These are phyloP conservation scores for Tadarida brasiliensis DNA, from an alignment of 2,797 vertebrate species.

Conservation along the genomic window DNA sequence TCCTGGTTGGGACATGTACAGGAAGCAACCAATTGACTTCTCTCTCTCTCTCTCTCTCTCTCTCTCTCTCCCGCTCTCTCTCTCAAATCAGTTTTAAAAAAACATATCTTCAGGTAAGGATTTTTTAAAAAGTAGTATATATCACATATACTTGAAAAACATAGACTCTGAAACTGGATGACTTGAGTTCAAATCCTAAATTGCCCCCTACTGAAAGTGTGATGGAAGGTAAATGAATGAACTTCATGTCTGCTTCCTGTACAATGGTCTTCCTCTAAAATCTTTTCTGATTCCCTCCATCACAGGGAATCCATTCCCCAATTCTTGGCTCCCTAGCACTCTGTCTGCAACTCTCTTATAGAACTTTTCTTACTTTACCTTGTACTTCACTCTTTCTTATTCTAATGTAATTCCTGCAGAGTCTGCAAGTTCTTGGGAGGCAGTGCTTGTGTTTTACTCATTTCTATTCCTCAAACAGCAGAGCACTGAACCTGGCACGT, in stretches of 20 bases:
- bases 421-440: not conserved
- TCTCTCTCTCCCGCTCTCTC: no score
- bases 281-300: not conserved
- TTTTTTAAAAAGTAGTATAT: not conserved
- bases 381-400: not conserved
- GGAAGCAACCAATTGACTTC: no score
- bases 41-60: no score
- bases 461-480: not conserved
- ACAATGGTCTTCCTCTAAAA: not conserved
- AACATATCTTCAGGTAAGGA: no score
- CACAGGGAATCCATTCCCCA: not conserved
- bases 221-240: not conserved
- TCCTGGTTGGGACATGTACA: no score
- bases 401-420: not conserved
- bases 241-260: not conserved
- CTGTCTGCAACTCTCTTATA: not conserved
- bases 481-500: not conserved
- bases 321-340: not conserved
- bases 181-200: not conserved
- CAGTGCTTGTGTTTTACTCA: constrained; percentile 1
- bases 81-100: no score
- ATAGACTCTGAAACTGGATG: not conserved
- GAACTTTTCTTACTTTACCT: not conserved
- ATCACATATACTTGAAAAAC: not conserved
- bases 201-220: not conserved